Conservation (phyloP, 2,888 invertebrate genomes). For the Ditylenchus weischeri region DNA sequence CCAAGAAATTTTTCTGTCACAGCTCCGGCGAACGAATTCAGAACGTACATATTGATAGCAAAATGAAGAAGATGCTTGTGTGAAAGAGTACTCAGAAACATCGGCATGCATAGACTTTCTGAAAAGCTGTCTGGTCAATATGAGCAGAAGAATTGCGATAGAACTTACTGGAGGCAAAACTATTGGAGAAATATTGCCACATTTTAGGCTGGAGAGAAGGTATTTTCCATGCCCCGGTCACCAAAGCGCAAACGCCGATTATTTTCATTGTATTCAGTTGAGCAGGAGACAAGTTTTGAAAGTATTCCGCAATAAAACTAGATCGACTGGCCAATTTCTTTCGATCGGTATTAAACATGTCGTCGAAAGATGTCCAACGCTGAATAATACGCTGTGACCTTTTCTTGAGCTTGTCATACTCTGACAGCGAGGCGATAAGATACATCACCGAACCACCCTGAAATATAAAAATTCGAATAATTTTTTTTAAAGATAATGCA, state of each 20-base stretch:
- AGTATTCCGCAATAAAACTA: background rate
- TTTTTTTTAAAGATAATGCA: background rate
- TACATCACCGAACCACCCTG: background rate
- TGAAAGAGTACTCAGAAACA: slow-evolving; percentile 90
- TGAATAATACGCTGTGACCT: background rate
- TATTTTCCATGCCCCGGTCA: slow-evolving; percentile 38
- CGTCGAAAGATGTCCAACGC: slow-evolving; percentile 7
- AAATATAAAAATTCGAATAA: background rate
- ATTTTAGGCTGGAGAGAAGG: slow-evolving; percentile 41
- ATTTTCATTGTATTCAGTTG: background rate
- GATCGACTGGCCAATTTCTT: background rate
- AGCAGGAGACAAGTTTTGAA: slow-evolving; percentile 6
- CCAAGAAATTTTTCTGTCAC: slow-evolving; percentile 48
- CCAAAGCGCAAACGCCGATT: background rate
- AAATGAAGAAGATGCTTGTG: slow-evolving; percentile 83
- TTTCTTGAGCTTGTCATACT: background rate
- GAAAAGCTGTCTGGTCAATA: background rate
- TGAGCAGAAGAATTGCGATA: background rate
- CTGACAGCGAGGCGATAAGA: background rate
- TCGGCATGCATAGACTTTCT: slow-evolving; percentile 78
- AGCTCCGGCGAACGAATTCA: slow-evolving; percentile 75
- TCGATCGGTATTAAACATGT: background rate
- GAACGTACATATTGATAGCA: slow-evolving; percentile 89
- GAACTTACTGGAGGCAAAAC: slow-evolving; percentile 48
- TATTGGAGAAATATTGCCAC: slow-evolving; percentile 55